A percentile compares a stretch with the other conserved stretches of the same genome.
phyloP scores from a whole-genome alignment of 53 echinoderm and acorn worm genomes.

The Stichopus horrens region DNA sequence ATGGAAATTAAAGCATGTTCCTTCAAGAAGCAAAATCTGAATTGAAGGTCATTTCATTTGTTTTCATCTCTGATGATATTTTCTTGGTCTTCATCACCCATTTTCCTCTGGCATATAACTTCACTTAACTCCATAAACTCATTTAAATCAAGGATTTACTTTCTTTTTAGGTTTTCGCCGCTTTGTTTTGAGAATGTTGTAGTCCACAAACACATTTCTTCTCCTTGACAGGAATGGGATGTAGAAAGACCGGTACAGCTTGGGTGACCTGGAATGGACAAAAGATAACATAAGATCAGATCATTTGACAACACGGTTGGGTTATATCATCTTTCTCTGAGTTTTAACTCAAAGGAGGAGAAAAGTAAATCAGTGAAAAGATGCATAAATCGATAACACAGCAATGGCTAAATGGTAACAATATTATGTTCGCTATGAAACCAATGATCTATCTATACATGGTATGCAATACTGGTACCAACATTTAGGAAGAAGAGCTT shows the following conservation, averaged over 20 bases:
- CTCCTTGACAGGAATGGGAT: constrained; percentile 78
- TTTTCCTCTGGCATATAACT: neutral
- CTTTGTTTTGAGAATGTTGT: constrained; percentile 83
- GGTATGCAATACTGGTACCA: too few relatives aligned
- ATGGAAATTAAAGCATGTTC: too few relatives aligned
- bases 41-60: neutral
- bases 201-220: constrained; percentile 56
- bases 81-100: neutral
- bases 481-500: too few relatives aligned
- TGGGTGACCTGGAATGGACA: constrained; percentile 66
- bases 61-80: neutral
- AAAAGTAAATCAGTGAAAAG: too few relatives aligned
- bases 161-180: constrained; percentile 74
- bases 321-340: too few relatives aligned
- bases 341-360: too few relatives aligned
- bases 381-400: too few relatives aligned
- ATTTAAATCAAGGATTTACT: neutral
- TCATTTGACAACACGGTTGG: too few relatives aligned
- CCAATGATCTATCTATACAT: too few relatives aligned
- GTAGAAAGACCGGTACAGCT: constrained; percentile 80
- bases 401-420: too few relatives aligned
- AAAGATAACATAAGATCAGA: neutral
- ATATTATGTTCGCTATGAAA: too few relatives aligned
- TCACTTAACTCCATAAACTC: neutral
- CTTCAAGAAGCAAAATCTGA: too few relatives aligned